Evolutionary conservation across 2,797 vertebrate genomes (phyloP), one percentile per base, ranked within the genome.

Genomic region (Tenualosa ilisha): DNA sequence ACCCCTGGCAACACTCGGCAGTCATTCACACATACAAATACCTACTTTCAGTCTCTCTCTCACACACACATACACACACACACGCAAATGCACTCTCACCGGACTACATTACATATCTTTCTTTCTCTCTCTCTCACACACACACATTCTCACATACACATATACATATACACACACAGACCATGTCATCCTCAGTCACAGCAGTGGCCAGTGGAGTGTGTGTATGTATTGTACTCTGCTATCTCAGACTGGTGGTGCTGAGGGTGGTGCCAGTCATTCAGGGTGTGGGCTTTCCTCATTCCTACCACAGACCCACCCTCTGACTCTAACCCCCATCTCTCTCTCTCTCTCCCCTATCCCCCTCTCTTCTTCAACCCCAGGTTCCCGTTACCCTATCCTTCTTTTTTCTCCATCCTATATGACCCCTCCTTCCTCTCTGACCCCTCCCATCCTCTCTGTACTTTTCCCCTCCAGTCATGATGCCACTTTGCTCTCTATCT

Each of bases 231-330:
- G 63, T 65, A 6, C 8, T 59, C 20, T 59, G 56, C 20, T 59
- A 20, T 59, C 56, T 63, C 59, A 63, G 59, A 26, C 12, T 12
- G 63, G 9, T 26, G 63, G 26, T 68, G 11, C 3, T 68, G n/a
- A 65, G 24, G 61, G 61, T 24, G 61, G 61, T 65, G 24, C n/a
- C 26, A 68, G 63, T 68, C 12, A 31, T 68, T 15, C 24, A 15
- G 63, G 26, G 26, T 81, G 61, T 8, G 81, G 40, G 20, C 50
- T 86, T 82, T 86, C 81, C 26, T 85, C 40, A 63, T 88, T 82
- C 72, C 61, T n/a, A 84, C 79, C 43, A 84, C 31, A 75, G 51
- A 82, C 83, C 37, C 1, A 7, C 50, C 85, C 26, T 63, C 46
- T 51, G 11, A 51, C 7, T 51, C 40, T 46, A 61, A 56, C 15